Conservation (phyloP, 1,140 invertebrate species). For the Chironomus tepperi region DNA sequence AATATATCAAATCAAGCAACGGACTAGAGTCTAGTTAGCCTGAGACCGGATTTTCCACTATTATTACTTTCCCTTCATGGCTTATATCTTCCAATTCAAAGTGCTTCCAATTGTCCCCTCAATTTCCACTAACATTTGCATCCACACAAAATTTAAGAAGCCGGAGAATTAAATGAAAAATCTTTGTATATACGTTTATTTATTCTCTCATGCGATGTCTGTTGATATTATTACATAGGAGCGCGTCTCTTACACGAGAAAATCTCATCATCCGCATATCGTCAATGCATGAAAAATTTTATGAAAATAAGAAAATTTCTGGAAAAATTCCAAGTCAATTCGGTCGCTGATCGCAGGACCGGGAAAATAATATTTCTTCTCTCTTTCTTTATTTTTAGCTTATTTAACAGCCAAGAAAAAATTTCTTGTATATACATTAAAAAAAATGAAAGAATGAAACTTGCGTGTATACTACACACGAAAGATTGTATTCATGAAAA, state of each 20-base stretch:
- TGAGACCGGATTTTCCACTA: no score
- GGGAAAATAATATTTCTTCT: not conserved
- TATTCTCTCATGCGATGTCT: conserved; percentile 1
- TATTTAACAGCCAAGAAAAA: not conserved
- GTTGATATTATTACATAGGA: not conserved
- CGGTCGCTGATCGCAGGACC: not conserved
- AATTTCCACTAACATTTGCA: no score
- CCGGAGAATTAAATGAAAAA: not conserved
- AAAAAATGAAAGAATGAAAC: no score
- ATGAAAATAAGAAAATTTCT: not conserved
- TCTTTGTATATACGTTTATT: not conserved
- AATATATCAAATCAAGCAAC: no score
- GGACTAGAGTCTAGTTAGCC: no score
- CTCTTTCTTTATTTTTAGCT: conserved; percentile 15
- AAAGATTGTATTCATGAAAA: not conserved
- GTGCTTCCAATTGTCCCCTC: no score
- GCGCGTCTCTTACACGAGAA: not conserved
- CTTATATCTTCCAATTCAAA: no score
- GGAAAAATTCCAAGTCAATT: conserved; percentile 19
- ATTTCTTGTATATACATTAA: no score
- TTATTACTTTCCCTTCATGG: no score
- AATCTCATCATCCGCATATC: no score
- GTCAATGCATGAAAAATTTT: not conserved
- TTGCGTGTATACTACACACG: not conserved
- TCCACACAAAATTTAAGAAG: no score